These are phyloP conservation scores for Varanus salvator DNA, from an alignment of 2,113 vertebrate genomes.

Conservation along the genomic window DNA sequence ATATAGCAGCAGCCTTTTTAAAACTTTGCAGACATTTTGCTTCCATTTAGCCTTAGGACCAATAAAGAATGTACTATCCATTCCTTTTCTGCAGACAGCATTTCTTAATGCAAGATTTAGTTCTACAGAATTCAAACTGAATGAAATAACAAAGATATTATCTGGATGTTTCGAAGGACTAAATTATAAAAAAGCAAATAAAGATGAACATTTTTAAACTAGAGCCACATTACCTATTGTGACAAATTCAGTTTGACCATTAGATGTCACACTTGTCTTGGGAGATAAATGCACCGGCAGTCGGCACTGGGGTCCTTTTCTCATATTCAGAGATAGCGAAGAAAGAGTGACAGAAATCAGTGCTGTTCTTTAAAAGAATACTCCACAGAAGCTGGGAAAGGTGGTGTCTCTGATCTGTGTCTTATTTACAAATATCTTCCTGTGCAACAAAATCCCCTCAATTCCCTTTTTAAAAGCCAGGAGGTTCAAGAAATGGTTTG, in stretches of 20 bases:
- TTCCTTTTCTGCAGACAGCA: not conserved
- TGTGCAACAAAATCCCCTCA: not conserved
- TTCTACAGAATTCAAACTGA: not conserved
- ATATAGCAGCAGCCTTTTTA: not conserved
- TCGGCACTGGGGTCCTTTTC: not conserved
- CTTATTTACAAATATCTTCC: not conserved
- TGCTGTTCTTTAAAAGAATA: not conserved
- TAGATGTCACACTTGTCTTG: constrained; percentile 57
- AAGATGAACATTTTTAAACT: not conserved
- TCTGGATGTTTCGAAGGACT: not conserved
- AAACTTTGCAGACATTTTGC: not conserved
- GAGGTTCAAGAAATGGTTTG: not conserved
- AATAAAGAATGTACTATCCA: not conserved
- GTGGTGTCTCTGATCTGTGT: not conserved
- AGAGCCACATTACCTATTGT: constrained; percentile 5
- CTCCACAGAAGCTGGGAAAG: not conserved
- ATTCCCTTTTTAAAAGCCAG: not conserved
- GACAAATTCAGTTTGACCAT: constrained; percentile 31
- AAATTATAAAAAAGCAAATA: not conserved
- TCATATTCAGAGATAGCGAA: not conserved
- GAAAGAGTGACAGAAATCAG: not conserved
- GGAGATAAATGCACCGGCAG: not conserved
- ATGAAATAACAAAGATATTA: not conserved
- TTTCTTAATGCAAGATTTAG: not conserved
- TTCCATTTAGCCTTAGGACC: not conserved